Evolutionary conservation across 2,888 invertebrate species (phyloP), one percentile per base, ranked within the genome.

Genomic region (Creontiades dilutus): DNA sequence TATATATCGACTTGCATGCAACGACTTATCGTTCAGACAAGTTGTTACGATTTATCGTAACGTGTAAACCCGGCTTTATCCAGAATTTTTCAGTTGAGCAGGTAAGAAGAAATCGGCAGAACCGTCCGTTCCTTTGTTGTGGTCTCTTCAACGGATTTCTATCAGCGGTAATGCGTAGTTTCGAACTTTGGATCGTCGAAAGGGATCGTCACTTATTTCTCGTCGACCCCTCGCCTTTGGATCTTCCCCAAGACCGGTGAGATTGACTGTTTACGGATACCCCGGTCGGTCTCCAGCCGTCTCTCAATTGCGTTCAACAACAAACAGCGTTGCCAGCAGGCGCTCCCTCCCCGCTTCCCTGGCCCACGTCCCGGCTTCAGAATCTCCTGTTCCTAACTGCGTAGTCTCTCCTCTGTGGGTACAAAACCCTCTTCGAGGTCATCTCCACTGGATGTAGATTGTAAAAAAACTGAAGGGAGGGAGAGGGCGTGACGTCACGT

Each of bases 361-460:
- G n/a, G 14, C 13, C 55, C 55, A 55, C 55, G n/a, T n/a, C n/a
- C n/a, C 57, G 14, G 7, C 16, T 16, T 19, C 23, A 23, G 23
- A 23, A 23, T 68, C 68, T 68, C 78, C 46, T 46, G 78, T 78
- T 47, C 46, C 78, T 78, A 78, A 78, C 78, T 78, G 78, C 78
- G 78, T 78, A 78, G 78, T 78, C 78, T 78, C 47, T 47, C 16
- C 78, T 47, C 78, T 19, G 78, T 9, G 78, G 78, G 37, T 47
- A 78, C 68, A 68, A 68, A 68, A 68, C 68, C 68, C 76, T 46
- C 78, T 78, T 78, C 47, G 78, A 78, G 68, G 68, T 68, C 68
- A 68, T 68, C 68, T 68, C 68, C 23, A 68, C 68, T 68, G 68
- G 68, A 68, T 68, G 68, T 68, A 9, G 68, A 68, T 68, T 68